These are phyloP conservation scores for Melanotaenia parkinsoni DNA, from an alignment of 2,797 vertebrate species.

Conservation along the genomic window DNA sequence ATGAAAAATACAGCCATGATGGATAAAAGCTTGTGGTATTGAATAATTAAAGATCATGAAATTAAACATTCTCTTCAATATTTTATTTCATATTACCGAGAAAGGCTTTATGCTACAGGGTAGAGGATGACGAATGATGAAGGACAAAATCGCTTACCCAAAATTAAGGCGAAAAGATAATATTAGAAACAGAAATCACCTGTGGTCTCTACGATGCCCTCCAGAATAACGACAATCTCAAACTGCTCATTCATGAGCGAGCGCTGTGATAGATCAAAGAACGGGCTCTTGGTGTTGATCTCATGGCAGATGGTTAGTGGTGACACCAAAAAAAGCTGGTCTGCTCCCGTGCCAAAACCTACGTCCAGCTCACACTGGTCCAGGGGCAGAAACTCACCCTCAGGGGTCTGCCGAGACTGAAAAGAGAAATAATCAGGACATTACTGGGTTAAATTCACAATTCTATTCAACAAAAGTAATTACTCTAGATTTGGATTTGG, in stretches of 20 bases:
- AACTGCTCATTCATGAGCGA: slow-evolving; percentile 90
- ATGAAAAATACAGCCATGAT: slow-evolving; percentile 28
- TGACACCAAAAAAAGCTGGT: slow-evolving; percentile 92
- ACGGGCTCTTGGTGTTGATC: slow-evolving; percentile 90
- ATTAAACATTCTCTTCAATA: slow-evolving; percentile 64
- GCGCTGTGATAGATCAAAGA: slow-evolving; percentile 90
- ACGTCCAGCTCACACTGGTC: slow-evolving; percentile 93
- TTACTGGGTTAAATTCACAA: background rate
- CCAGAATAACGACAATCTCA: slow-evolving; percentile 92
- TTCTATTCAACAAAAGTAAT: background rate
- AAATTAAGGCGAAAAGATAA: background rate
- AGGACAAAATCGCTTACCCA: slow-evolving; percentile 12
- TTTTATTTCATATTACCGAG: slow-evolving; percentile 42
- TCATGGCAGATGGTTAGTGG: slow-evolving; percentile 93
- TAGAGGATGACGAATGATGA: slow-evolving; percentile 36
- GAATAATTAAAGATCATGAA: slow-evolving; percentile 70
- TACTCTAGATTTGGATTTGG: background rate
- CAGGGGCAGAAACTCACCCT: slow-evolving; percentile 92
- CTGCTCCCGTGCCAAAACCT: slow-evolving; percentile 91
- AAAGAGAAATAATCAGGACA: slow-evolving; percentile 36
- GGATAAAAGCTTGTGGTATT: slow-evolving; percentile 40
- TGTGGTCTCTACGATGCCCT: slow-evolving; percentile 93
- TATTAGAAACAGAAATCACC: slow-evolving; percentile 72
- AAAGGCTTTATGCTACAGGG: slow-evolving; percentile 20
- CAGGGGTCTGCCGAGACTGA: slow-evolving; percentile 91